Base-by-base conservation (phyloP, 2,113 vertebrate genomes). In the Poecile atricapillus region DNA sequence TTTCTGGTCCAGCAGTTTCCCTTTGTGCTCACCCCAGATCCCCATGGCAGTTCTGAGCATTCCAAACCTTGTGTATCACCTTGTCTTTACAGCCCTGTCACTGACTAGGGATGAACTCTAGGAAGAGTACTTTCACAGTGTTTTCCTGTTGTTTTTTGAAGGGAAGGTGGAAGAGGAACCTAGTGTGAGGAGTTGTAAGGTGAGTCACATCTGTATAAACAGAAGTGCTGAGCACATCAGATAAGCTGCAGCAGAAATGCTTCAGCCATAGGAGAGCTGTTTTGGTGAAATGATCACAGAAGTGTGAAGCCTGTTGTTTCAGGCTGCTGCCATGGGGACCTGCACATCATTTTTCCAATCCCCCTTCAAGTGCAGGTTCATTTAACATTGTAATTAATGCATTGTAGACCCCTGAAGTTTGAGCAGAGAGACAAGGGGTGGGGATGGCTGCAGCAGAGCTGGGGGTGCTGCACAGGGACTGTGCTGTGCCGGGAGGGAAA, bases 51-150 rank as follows among this genome's bases (percentile, higher is more conserved):
- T 56, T 52, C 13, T n/a, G 63, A 65, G 31, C 27, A 2, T 49
- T 56, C 25, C 31, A 55, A 58, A 31, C 33, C 59, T 65, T 2
- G 2, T 52, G 2, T 35, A 24, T 68, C 10, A 0, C 7, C 0
- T 56, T 63, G 24, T n/a, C 31, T 63, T 47, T 15, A 30, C n/a
- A 44, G 35, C 15, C n/a, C 19, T 55, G 50, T 46, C 46, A 58
- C 3, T 0, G 0, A 8, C 55, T 58, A 0, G 3, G 70, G 33
- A 17, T 76, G 69, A 78, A 25, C 37, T 56, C 53, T 9, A n/a
- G 53, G 20, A 41, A 79, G 43, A 64, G 25, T n/a, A 10, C 33
- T 94, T 75, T 20, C 25, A n/a, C 35, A 10, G 13, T 35, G 9
- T 31, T 67, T 77, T 41, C 10, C 19, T 44, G 37, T 73, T 46